Base-by-base conservation (phyloP, 2,113 vertebrate genomes). In the Pristiophorus japonicus region DNA sequence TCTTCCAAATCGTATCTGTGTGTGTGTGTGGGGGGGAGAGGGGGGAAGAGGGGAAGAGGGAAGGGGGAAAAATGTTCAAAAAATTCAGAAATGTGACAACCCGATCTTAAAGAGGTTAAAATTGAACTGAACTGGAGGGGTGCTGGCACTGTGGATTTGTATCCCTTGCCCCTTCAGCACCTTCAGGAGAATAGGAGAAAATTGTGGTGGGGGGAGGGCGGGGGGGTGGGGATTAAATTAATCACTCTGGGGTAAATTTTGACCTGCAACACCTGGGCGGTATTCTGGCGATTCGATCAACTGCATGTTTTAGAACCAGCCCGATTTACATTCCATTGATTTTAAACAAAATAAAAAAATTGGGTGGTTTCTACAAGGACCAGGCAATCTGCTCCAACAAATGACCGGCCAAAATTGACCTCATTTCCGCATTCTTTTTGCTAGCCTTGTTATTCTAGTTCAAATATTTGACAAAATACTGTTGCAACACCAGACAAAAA, bases 391-490 rank as follows among this genome's bases (percentile, higher is more conserved):
- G 27, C 70, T 73, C 30, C 27, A 6, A 73, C 70, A 73, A 8
- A 73, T 51, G 30, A 12, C 27, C 4, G 27, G 42, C 34, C 16
- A 63, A 63, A 63, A 59, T 24, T 8, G 20, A 59, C 55, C 55
- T 5, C 11, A 1, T 20, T 63, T n/a, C 10, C 10, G 30, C 27
- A 90, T 4, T 14, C 87, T 90, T 20, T 92, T 92, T 10, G 1
- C 1, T 22, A 38, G 59, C 0, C 5, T 63, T 42, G 1, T 62
- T 38, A 38, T 14, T 11, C n/a, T 81, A 20, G 42, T 42, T 42
- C n/a, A 81, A 81, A 45, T 42, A 42, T n/a, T 38, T 92, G 59
- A 92, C 59, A 92, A 63, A 63, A 91, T 91, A 91, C 55, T n/a
- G 55, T 4, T 16, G 16, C 16, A n/a, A 18, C 4, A 34, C 2